Conservation (phyloP, 2,113 vertebrate species). For the Rafetus swinhoei region DNA sequence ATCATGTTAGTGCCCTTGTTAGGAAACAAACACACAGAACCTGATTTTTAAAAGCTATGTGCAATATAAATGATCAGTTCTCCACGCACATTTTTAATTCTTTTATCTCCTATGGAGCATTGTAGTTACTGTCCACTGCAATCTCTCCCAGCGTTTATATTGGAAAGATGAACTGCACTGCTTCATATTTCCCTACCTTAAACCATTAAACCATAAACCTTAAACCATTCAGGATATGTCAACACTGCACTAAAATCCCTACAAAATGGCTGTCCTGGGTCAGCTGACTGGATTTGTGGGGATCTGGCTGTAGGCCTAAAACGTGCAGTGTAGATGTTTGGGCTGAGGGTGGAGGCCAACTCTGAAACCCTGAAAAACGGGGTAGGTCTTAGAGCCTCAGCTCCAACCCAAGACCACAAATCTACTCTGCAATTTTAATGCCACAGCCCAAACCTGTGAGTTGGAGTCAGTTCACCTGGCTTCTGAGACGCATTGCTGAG, state of each 20-base stretch:
- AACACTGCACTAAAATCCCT: neutral
- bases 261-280: accelerated
- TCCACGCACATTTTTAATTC: no score
- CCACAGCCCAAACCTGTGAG: neutral
- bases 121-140: no score
- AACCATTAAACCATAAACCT: no score
- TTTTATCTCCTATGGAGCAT: no score
- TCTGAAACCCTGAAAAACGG: neutral
- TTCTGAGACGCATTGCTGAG: neutral
- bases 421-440: neutral
- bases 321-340: neutral
- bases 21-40: no score
- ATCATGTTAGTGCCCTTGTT: no score
- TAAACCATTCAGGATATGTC: neutral
- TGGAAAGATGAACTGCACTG: no score
- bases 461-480: neutral
- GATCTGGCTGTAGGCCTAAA: neutral
- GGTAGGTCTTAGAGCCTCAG: neutral
- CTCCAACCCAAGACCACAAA: neutral
- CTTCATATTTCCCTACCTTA: no score
- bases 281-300: neutral
- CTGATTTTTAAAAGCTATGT: no score
- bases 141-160: no score
- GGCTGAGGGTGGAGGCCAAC: neutral
- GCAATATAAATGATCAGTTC: no score